Evolutionary conservation across 2,888 invertebrate genomes (phyloP), one percentile per base, ranked within the genome.

Genomic region (Orgyia antiqua): DNA sequence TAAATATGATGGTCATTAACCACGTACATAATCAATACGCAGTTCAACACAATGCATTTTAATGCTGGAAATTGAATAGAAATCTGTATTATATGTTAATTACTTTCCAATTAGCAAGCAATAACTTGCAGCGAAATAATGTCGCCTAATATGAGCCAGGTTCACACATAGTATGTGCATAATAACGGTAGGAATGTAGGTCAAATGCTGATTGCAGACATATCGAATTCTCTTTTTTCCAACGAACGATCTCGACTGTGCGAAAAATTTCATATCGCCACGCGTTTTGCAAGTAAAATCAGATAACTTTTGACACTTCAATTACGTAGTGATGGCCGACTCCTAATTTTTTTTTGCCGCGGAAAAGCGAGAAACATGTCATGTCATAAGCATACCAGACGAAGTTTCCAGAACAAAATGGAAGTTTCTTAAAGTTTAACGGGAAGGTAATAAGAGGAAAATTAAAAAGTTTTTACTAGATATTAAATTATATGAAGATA

Each of bases 251-350:
- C 66, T 69, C 75, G 70, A 63, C 54, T 58, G 68, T 70, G 77
- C 74, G 74, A 80, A 79, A 82, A 77, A 82, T 84, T 84, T 82
- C 80, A 82, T 80, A 82, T 75, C 71, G 72, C 72, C 65, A 70
- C 70, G 71, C 75, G 75, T 68, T 84, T 84, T 84, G 86, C 83
- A 84, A 86, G 86, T 84, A 77, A 84, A 84, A 86, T 86, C 83
- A 83, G 80, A 78, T 72, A 86, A 86, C 82, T 86, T 86, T 84
- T 86, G 86, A 84, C 86, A 84, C 82, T 82, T 79, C 86, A 86
- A 84, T 86, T 86, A 84, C 79, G 73, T 56, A 69, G 74, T 78
- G 82, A 83, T 78, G 76, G 77, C 67, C 67, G 73, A 54, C 65
- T 76, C n/a, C 68, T 70, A 78, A 76, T 77, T 80, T 80, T 58